Conservation (phyloP, 2,888 invertebrate species). For the Argyresthia goedartella region DNA sequence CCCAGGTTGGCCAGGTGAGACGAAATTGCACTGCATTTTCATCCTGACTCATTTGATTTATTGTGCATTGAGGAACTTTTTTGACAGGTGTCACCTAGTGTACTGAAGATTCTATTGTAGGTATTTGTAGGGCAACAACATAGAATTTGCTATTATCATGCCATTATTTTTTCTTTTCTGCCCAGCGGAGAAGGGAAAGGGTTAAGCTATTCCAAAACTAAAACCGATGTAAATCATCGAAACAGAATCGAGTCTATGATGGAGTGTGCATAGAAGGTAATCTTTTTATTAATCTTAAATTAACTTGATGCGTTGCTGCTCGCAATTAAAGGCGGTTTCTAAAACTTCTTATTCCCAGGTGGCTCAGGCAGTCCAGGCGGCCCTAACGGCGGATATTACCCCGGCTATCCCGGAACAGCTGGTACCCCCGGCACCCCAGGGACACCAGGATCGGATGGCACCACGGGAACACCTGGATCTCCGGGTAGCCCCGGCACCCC, state of each 20-base stretch:
- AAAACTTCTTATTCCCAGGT: conserved; percentile 12
- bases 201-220: too few species aligned
- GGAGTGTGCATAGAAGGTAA: too few species aligned
- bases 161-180: too few species aligned
- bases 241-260: too few species aligned
- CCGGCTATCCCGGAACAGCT: conserved; percentile 17
- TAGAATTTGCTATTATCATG: too few species aligned
- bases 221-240: too few species aligned
- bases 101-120: too few species aligned
- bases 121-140: too few species aligned
- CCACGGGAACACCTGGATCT: conserved; percentile 13
- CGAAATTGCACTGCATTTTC: not conserved
- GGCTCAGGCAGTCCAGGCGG: conserved; percentile 51
- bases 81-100: not conserved
- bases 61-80: not conserved
- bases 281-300: too few species aligned
- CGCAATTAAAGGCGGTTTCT: too few species aligned
- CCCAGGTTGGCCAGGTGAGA: conserved; percentile 13
- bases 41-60: not conserved
- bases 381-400: conserved; percentile 16
- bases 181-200: too few species aligned
- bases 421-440: conserved; percentile 17
- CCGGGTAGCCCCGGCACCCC: conserved; percentile 14
- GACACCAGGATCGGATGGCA: conserved; percentile 15
- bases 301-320: too few species aligned